These are phyloP conservation scores for Notarius quadriscutis DNA, from an alignment of 2,113 vertebrate species.

Conservation along the genomic window DNA sequence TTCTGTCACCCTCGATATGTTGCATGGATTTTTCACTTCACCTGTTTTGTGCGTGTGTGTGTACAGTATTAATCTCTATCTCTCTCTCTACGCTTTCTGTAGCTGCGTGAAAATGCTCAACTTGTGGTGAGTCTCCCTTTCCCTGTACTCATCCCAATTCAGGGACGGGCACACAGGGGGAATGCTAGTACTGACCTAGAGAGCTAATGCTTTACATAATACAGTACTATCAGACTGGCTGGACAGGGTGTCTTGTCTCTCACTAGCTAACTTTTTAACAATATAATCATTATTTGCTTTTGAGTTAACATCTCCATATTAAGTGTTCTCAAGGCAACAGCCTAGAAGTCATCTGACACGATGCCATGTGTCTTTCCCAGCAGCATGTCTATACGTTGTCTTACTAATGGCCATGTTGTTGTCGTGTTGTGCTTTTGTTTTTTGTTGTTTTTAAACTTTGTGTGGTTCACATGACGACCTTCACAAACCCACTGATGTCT, in stretches of 20 bases:
- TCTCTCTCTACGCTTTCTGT: slow-evolving; percentile 88
- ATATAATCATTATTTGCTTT: background rate
- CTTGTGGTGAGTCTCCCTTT: slow-evolving; percentile 99
- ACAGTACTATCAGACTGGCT: background rate
- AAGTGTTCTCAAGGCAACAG: background rate
- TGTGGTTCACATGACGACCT: background rate
- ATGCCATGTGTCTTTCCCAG: slow-evolving; percentile 14
- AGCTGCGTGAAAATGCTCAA: slow-evolving; percentile 99
- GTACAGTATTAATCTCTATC: slow-evolving; percentile 81
- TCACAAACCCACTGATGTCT: slow-evolving; percentile 1
- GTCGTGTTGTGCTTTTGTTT: background rate
- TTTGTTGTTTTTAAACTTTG: background rate
- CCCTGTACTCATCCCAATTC: slow-evolving; percentile 84
- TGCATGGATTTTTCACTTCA: slow-evolving; percentile 78
- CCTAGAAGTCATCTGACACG: slow-evolving; percentile 13
- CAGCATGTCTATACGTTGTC: slow-evolving; percentile 31
- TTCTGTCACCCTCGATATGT: slow-evolving; percentile 57
- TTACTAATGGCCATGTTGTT: background rate
- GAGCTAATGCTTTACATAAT: background rate
- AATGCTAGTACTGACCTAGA: slow-evolving; percentile 54
- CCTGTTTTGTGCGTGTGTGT: slow-evolving; percentile 64
- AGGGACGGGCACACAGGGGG: slow-evolving; percentile 84
- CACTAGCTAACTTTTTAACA: background rate
- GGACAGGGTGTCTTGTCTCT: background rate
- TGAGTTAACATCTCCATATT: background rate